Conservation (phyloP, 2,113 vertebrate species). For the Hemichromis elongatus region DNA sequence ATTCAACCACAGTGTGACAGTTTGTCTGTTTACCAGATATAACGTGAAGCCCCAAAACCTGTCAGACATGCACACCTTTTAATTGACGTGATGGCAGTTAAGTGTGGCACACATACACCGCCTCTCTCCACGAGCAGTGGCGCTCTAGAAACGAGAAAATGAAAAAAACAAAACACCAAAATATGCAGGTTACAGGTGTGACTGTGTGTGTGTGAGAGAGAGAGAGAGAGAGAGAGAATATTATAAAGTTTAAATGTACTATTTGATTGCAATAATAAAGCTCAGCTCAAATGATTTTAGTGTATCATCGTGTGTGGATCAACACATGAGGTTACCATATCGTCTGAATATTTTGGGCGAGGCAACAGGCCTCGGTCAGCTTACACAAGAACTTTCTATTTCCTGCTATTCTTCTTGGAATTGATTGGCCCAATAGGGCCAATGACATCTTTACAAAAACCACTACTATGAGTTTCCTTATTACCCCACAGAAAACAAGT, state of each 20-base stretch:
- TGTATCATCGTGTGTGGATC: not conserved
- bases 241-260: not conserved
- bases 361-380: not conserved
- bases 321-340: not conserved
- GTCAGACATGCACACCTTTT: not conserved
- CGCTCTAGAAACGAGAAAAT: not conserved
- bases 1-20: not conserved
- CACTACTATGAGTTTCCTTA: conserved; percentile 68
- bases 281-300: not conserved
- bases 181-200: not conserved
- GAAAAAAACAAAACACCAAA: not conserved
- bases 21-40: not conserved
- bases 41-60: fast-evolving
- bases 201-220: not conserved
- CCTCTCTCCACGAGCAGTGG: not conserved
- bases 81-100: not conserved
- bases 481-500: conserved; percentile 63
- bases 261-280: not conserved
- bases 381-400: not conserved
- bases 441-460: conserved; percentile 36
- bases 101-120: not conserved
- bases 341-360: not conserved
- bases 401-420: conserved; percentile 46
- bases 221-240: not conserved
- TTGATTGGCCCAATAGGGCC: conserved; percentile 33